A percentile compares a stretch with the other conserved stretches of the same genome.
These are phyloP conservation scores for Ictalurus furcatus DNA, from an alignment of 2,113 vertebrate genomes.

Conservation along the genomic window DNA sequence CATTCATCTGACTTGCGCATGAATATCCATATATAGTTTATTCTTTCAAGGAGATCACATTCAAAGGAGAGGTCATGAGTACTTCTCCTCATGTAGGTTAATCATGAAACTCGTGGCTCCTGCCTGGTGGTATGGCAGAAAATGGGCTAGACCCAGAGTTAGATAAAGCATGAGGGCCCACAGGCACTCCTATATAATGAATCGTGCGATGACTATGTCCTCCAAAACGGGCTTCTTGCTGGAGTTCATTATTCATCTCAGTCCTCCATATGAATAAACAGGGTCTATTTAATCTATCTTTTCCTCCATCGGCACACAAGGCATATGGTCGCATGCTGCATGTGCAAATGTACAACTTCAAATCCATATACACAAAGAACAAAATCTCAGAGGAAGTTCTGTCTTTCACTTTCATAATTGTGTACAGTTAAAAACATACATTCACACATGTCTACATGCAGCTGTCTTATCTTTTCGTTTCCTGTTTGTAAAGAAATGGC, in stretches of 20 bases:
- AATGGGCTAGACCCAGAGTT: constrained; percentile 67
- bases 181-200: constrained; percentile 68
- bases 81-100: constrained; percentile 62
- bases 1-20: constrained; percentile 28
- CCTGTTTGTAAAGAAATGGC: not conserved
- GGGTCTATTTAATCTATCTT: constrained; percentile 70
- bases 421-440: not conserved
- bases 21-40: constrained; percentile 39
- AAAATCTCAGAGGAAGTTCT: not conserved
- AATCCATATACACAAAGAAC: constrained; percentile 17
- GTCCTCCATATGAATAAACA: constrained; percentile 73
- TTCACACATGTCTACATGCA: not conserved
- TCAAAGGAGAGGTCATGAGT: constrained; percentile 51
- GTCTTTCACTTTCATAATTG: not conserved
- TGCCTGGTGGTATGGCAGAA: constrained; percentile 59
- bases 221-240: constrained; percentile 61
- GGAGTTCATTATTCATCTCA: constrained; percentile 70
- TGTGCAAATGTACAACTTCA: not conserved
- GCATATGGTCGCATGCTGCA: constrained; percentile 48
- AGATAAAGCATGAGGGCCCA: constrained; percentile 70
- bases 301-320: constrained; percentile 58
- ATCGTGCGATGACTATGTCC: constrained; percentile 62
- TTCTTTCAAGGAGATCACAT: constrained; percentile 42
- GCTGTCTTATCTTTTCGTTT: not conserved
- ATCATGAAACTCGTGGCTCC: constrained; percentile 55